These are phyloP conservation scores for Melieria omissa DNA, from an alignment of 2,888 invertebrate genomes.

Conservation along the genomic window DNA sequence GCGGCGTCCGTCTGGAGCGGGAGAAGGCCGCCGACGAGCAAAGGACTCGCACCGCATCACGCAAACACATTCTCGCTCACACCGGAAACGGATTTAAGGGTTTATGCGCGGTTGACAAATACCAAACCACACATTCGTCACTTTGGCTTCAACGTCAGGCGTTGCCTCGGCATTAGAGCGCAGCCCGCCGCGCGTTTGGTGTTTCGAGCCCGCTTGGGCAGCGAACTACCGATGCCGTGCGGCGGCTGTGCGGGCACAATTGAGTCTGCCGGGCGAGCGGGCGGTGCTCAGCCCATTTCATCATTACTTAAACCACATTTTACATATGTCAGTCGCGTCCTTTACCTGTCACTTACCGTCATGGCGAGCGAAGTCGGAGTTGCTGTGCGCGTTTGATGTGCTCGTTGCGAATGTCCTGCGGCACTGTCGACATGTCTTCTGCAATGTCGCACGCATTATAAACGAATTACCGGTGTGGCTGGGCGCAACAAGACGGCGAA, in stretches of 20 bases:
- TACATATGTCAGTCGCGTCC: slow-evolving; percentile 58
- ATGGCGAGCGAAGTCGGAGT: slow-evolving; percentile 1
- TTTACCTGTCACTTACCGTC: slow-evolving; percentile 46
- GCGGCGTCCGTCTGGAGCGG: slow-evolving; percentile 44
- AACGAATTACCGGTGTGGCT: slow-evolving; percentile 58
- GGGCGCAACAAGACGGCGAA: slow-evolving; percentile 23
- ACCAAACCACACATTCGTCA: slow-evolving; percentile 20
- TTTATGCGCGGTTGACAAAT: slow-evolving; percentile 56
- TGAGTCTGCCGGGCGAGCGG: slow-evolving; percentile 8
- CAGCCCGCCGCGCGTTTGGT: not conserved
- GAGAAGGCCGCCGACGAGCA: slow-evolving; percentile 12
- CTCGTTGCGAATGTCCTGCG: slow-evolving; percentile 48
- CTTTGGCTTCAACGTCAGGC: not conserved
- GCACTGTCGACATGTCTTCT: slow-evolving; percentile 63
- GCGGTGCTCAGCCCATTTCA: slow-evolving; percentile 45
- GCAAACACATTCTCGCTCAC: slow-evolving; percentile 17
- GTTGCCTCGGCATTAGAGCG: not conserved
- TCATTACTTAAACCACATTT: slow-evolving; percentile 64
- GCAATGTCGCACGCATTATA: slow-evolving; percentile 59
- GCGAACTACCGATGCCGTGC: not conserved
- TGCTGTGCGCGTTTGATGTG: slow-evolving; percentile 30
- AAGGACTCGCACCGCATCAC: slow-evolving; percentile 22
- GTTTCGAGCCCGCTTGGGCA: not conserved
- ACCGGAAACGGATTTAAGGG: slow-evolving; percentile 58
- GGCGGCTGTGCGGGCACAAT: not conserved